Base-by-base conservation (phyloP, 2,113 vertebrate genomes). In the Mionectes macconnelli region DNA sequence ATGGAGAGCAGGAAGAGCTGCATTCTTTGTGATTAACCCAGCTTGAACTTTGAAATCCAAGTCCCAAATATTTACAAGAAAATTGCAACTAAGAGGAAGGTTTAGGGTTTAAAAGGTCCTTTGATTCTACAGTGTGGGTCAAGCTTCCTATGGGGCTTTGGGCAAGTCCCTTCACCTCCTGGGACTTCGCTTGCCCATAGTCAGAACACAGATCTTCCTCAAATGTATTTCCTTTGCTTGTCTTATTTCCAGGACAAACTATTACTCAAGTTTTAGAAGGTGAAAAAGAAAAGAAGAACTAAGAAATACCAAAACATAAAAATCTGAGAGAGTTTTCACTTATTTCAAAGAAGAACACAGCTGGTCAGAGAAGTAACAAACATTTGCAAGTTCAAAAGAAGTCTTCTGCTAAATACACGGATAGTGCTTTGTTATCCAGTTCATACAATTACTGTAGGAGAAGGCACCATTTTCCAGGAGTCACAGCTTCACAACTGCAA, bases 1-100 rank as follows among this genome's bases (percentile, higher is more conserved):
- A 60, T 7, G 37, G 21, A 20, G 76, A 95, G 62, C 90, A 93
- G 92, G 90, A 96, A 93, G 56, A 93, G 56, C 86, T 87, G 68
- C 94, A 95, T 95, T 96, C 90, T 92, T 95, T 82, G 69, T 73
- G 69, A 95, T 97, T 94, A 96, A 93, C 94, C 92, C 69, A 73
- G 84, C 73, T 37, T 93, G 85, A 96, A 92, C 94, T 88, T 84
- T 87, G 90, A 92, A 95, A 94, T 87, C 60, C 0, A 25, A 94
- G 78, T 76, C 84, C 91, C 66, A 93, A 91, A 95, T 95, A 94
- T 92, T 95, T 96, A 69, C 77, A 79, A 87, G 75, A 95, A 94
- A 89, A 63, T 64, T 72, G 68, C 83, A 92, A 12, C 70, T 66
- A 47, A 78, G 66, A 50, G 28, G 53, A 68, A 81, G 37, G 79